Percentiles rank a stretch among this genome's conserved stretches.
Conservation (phyloP, 2,888 invertebrate species). For the Belgica antarctica region DNA sequence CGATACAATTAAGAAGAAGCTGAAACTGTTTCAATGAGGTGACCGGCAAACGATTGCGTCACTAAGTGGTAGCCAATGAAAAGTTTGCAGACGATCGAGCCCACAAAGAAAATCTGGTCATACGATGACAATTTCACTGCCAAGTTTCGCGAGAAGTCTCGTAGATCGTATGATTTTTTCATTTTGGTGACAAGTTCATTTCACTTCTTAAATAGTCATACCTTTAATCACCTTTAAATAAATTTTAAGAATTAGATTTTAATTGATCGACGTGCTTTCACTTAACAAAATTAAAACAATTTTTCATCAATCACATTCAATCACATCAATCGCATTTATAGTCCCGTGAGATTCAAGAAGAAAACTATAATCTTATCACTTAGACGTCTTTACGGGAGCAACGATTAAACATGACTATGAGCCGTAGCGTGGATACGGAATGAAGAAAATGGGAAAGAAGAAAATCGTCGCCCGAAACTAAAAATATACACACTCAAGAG, state of each 20-base stretch:
- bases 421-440: conserved; percentile 3
- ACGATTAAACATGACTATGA: conserved; percentile 8
- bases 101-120: background rate
- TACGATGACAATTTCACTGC: background rate
- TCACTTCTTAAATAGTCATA: background rate
- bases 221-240: conserved; percentile 18
- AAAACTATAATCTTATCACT: background rate
- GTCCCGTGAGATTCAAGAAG: background rate
- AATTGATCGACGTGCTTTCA: background rate
- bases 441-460: background rate
- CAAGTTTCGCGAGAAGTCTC: background rate
- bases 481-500: background rate
- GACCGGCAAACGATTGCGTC: background rate
- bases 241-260: background rate
- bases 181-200: background rate
- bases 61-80: background rate
- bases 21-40: conserved; percentile 26
- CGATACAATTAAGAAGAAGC: conserved; percentile 1
- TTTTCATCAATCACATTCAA: too few species aligned
- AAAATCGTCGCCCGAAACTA: background rate
- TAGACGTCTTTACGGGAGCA: background rate
- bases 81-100: conserved; percentile 17
- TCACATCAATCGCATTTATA: background rate
- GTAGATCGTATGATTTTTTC: background rate
- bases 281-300: too few species aligned